Base-by-base conservation (phyloP, 53 echinoderm and acorn worm species). In the Patiria pectinifera region DNA sequence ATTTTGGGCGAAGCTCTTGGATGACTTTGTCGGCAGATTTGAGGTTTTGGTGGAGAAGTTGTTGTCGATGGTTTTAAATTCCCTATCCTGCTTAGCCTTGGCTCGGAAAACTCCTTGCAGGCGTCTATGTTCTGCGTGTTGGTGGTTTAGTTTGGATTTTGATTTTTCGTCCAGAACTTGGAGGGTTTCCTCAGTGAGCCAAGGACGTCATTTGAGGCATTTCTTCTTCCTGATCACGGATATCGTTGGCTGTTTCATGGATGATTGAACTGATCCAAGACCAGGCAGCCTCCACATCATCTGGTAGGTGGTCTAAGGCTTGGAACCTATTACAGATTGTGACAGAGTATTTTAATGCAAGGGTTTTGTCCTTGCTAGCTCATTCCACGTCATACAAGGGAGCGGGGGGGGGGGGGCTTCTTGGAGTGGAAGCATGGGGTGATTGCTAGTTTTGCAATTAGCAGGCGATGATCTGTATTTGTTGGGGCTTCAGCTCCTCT, bases 81-180 rank as follows among this genome's bases (percentile, higher is more conserved):
- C 83, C 61, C 83, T 83, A 62, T 83, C 83, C 61, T 83, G 63
- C 62, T 83, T 83, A 24, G 63, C 62, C 62, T 83, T 83, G 11
- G 83, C 83, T 22, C 26, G 26, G 62, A 61, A 61, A 25, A 61
- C 62, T 83, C 83, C 60, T 10, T 45, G 85, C 69, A 85, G 69
- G 69, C 85, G 69, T 69, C 85, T 69, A 45, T 69, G 70, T 69
- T 85, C 69, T 69, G 83, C 26, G 12, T 83, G 85, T 18, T 85
- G 46, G 45, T 85, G 66, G 85, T 69, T 85, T 45, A 85, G 43
- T 66, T 69, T 85, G 43, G 85, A 69, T 69, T 69, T 69, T 69
- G 69, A 85, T 70, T 85, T 85, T 44, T 85, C 85, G 15, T 69
- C 85, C 69, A 85, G 85, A 69, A 85, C 70, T 69, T 70, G 35